Base-by-base conservation (phyloP, 2,113 vertebrate species). In the Erythrocercus mccallii region DNA sequence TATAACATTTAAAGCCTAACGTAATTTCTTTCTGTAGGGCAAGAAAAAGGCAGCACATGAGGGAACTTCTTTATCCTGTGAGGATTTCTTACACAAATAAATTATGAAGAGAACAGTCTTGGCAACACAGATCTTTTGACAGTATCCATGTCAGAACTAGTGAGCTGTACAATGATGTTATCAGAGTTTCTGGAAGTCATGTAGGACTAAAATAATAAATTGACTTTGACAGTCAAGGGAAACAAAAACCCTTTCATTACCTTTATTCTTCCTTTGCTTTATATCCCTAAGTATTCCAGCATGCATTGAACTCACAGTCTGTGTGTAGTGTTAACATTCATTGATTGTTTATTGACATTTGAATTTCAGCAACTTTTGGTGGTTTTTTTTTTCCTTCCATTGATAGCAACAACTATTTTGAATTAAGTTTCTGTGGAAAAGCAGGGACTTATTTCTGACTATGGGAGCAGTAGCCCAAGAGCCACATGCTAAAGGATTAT, bases 141-240 rank as follows among this genome's bases (percentile, higher is more conserved):
- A 97, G 82, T 94, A 90, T 96, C 91, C 94, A 72, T 97, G 93
- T 97, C 96, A 96, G 96, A 92, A 92, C 81, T 97, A 97, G 96
- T 84, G 92, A 96, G 88, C 93, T 94, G 92, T 94, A 79, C 83
- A 92, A 51, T 96, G 93, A 96, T 96, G 91, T 97, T 98, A 97
- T 97, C 95, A 86, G 96, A 86, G 89, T 97, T 98, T 97, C 97
- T 98, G 96, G 97, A 97, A 98, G 92, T 91, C 40, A 16, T 98
- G 47, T 81, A 97, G 92, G 92, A 97, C 94, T 97, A 50, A 97
- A 97, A 93, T 83, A 97, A 95, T 98, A 97, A 98, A 97, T 98
- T 96, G 96, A 96, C 76, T 97, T 95, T 97, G 97, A 97, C 98
- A 98, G 95, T 95, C 15, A 69, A 94, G 22, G 48, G 4, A 42